Percentiles rank a stretch among this genome's conserved stretches.
phyloP scores from a whole-genome alignment of 2,888 invertebrate species.

The Prostheceraeus crozeri region DNA sequence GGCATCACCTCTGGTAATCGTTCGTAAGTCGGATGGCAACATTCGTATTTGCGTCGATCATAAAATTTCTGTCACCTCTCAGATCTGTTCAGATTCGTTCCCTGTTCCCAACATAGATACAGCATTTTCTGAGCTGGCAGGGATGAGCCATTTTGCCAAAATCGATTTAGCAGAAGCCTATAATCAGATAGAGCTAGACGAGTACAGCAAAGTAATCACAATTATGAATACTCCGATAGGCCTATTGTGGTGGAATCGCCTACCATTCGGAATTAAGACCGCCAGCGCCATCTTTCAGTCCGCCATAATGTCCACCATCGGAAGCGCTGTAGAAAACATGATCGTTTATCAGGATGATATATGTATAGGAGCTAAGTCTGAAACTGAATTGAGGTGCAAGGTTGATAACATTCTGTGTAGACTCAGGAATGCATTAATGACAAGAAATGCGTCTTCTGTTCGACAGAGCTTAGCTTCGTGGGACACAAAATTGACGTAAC shows the following conservation, averaged over 20 bases:
- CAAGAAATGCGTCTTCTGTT: slow-evolving; percentile 32
- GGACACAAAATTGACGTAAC: slow-evolving; percentile 25
- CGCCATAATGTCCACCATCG: slow-evolving; percentile 19
- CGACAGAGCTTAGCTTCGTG: slow-evolving; percentile 15
- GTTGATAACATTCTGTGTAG: slow-evolving; percentile 19
- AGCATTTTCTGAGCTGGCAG: slow-evolving; percentile 25
- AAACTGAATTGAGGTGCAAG: slow-evolving; percentile 19
- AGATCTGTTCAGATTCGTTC: slow-evolving; percentile 27
- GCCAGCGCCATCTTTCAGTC: slow-evolving; percentile 32
- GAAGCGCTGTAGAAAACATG: slow-evolving; percentile 18
- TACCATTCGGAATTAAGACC: slow-evolving; percentile 33
- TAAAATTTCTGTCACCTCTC: slow-evolving; percentile 20
- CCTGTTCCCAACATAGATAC: slow-evolving; percentile 26
- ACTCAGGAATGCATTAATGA: slow-evolving; percentile 31
- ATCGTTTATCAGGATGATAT: slow-evolving; percentile 36
- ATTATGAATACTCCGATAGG: slow-evolving; percentile 32
- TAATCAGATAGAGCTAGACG: slow-evolving; percentile 33
- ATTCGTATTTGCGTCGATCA: slow-evolving; percentile 13
- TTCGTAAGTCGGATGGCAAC: slow-evolving; percentile 17
- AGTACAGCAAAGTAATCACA: slow-evolving; percentile 19
- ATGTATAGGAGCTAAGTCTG: slow-evolving; percentile 28
- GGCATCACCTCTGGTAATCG: slow-evolving; percentile 20
- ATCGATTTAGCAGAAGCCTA: slow-evolving; percentile 28
- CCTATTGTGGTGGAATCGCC: slow-evolving; percentile 32
- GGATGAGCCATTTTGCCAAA: slow-evolving; percentile 32